These are phyloP conservation scores for Thalassaphorura encarpata DNA, from an alignment of 1,140 invertebrate genomes.

Conservation along the genomic window DNA sequence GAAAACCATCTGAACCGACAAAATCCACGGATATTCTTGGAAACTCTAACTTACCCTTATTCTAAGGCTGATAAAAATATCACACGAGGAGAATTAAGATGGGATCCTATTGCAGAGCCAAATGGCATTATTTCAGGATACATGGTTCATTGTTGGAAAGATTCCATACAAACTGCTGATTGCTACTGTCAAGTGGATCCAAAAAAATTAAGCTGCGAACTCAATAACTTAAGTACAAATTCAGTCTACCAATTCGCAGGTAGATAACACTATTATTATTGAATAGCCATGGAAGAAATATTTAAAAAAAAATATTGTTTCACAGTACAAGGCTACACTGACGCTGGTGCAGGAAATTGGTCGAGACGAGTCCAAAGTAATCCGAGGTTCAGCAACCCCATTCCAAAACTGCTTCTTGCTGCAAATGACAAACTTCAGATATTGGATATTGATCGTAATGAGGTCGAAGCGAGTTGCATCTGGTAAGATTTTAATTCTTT, in stretches of 20 bases:
- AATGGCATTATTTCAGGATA: slow-evolving; percentile 67
- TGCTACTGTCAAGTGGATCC: slow-evolving; percentile 17
- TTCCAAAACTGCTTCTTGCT: slow-evolving; percentile 65
- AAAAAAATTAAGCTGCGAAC: slow-evolving; percentile 34
- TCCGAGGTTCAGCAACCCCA: slow-evolving; percentile 55
- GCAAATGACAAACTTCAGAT: slow-evolving; percentile 57
- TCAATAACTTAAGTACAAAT: slow-evolving; percentile 47
- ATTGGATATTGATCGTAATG: slow-evolving; percentile 55
- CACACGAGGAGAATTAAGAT: slow-evolving; percentile 52
- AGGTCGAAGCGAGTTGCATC: slow-evolving; percentile 13
- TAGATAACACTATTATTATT: too few relatives aligned
- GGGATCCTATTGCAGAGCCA: slow-evolving; percentile 57
- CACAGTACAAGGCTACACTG: slow-evolving; percentile 64
- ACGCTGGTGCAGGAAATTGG: slow-evolving; percentile 57
- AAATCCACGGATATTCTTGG: slow-evolving; percentile 56
- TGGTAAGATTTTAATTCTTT: slow-evolving; percentile 33
- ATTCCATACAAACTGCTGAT: slow-evolving; percentile 9
- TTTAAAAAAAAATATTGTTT: too few relatives aligned
- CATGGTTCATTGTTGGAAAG: slow-evolving; percentile 54
- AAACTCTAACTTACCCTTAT: slow-evolving; percentile 1
- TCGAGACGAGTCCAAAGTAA: slow-evolving; percentile 51
- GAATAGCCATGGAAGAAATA: too few relatives aligned
- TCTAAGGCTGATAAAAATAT: too few relatives aligned
- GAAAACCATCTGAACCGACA: slow-evolving; percentile 59
- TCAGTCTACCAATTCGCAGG: slow-evolving; percentile 55